A percentile compares a stretch with the other conserved stretches of the same genome.
Evolutionary conservation across 92 coral and sea anemone species (phyloP).

Genomic region (Phenganax marumi): DNA sequence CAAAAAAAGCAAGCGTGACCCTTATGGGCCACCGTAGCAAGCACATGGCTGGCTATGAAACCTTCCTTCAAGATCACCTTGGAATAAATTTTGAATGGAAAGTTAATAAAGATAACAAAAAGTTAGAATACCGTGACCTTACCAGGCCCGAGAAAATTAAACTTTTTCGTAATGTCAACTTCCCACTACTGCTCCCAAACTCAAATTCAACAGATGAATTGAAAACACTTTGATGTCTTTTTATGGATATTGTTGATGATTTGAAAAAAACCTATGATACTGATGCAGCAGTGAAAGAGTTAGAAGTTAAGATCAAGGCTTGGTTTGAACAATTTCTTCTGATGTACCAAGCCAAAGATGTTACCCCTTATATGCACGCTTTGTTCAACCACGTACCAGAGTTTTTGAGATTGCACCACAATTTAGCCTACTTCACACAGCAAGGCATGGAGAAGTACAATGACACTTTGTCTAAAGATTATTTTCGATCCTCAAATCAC

Average conservation of each 20-base stretch:
- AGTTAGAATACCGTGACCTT: constrained; percentile 55
- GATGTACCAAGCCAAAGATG: constrained; percentile 52
- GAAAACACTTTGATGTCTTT: constrained; percentile 34
- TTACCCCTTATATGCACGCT: constrained; percentile 46
- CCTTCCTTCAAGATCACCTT: background rate
- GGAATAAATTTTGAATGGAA: constrained; percentile 52
- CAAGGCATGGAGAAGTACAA: constrained; percentile 64
- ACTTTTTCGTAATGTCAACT: constrained; percentile 26
- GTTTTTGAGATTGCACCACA: constrained; percentile 46
- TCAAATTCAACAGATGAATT: constrained; percentile 18
- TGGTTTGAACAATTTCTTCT: constrained; percentile 48
- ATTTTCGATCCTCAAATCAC: constrained; percentile 60
- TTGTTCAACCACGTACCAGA: constrained; percentile 44
- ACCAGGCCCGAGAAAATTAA: constrained; percentile 52
- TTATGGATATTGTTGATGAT: constrained; percentile 38
- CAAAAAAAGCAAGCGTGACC: no score
- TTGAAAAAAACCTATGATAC: constrained; percentile 34
- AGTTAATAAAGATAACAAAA: constrained; percentile 44
- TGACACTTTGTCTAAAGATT: constrained; percentile 57
- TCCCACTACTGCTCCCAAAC: constrained; percentile 38
- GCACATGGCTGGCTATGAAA: constrained; percentile 28
- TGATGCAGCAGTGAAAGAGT: constrained; percentile 2
- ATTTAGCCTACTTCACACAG: constrained; percentile 50
- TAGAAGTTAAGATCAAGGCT: constrained; percentile 35
- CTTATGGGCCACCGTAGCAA: constrained; percentile 10